Conservation (phyloP, 1,140 invertebrate genomes). For the Conus ventricosus region DNA sequence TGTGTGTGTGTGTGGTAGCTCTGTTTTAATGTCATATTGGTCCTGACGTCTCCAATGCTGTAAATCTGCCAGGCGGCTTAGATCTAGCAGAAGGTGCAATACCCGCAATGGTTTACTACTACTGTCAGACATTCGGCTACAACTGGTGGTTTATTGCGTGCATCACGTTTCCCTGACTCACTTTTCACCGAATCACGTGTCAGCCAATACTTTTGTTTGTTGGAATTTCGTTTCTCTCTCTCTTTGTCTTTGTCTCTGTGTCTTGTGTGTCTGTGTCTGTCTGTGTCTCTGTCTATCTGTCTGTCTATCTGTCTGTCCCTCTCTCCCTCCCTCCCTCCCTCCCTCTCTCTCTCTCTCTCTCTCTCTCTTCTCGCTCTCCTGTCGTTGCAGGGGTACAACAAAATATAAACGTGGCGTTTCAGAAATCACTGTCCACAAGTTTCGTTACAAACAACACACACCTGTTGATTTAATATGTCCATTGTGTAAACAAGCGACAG, state of each 20-base stretch:
- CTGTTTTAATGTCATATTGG: not conserved
- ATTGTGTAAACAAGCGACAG: too few species aligned
- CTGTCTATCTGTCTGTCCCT: slow-evolving; percentile 7
- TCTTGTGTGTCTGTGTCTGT: slow-evolving; percentile 19
- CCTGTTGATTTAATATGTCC: too few species aligned
- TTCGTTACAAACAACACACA: too few species aligned
- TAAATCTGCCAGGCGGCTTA: not conserved
- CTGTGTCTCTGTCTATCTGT: slow-evolving; percentile 1
- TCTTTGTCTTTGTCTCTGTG: slow-evolving; percentile 8
- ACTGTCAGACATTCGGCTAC: too few species aligned
- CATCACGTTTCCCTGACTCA: not conserved
- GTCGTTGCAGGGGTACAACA: too few species aligned
- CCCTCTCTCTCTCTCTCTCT: not conserved
- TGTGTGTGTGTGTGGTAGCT: not conserved
- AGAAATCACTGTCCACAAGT: too few species aligned
- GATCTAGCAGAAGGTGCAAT: not conserved
- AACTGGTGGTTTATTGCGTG: too few species aligned
- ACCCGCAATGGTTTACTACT: not conserved
- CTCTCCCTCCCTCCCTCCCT: not conserved
- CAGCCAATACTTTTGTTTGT: too few species aligned
- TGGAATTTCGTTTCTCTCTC: not conserved
- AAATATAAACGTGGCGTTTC: too few species aligned
- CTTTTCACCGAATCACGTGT: not conserved
- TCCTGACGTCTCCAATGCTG: too few species aligned
- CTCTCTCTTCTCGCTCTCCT: too few species aligned